Evolutionary conservation across 1,140 invertebrate species (phyloP), one percentile per base, ranked within the genome.

Genomic region (Drosophila eugracilis): DNA sequence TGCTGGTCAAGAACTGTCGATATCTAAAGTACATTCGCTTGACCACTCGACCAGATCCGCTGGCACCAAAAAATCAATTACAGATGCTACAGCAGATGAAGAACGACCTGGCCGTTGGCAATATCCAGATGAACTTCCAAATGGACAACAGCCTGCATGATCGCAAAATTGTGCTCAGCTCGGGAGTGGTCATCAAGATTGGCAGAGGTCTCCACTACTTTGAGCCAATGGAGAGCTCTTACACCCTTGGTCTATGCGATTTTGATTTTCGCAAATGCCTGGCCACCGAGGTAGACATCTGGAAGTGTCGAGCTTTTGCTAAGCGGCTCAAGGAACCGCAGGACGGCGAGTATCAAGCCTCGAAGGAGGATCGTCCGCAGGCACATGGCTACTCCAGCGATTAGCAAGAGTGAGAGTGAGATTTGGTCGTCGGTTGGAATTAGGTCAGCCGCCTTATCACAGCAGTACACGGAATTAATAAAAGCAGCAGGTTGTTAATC

Each of bases 231-330:
- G 70, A 81, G 5, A 24, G 75, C 14, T 9, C 15, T 0, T 71
- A 78, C 6, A 53, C 21, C 5, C 22, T 90, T 37, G 86, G 86
- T 2, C 32, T 78, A 10, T 86, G 86, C 17, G 86, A 89, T 17
- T 89, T 52, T 26, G 86, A 89, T 48, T 89, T 89, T 48, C 80
- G 86, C 28, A 90, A 89, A 34, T 89, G 80, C 34, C 44, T 81
- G 37, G 36, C 75, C 55, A 80, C 80, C 21, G 80, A 86, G 49
- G 74, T 89, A 32, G 80, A 90, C 36, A 60, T 89, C 12, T 89
- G 86, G 81, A 81, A 89, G 60, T 86, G 86, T 57, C 71, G 75
- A 5, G 59, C 86, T 5, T 89, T 89, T 34, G 75, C 72, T 41
- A 89, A 78, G 50, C 36, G 54, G 0, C 71, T 63, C 0, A 78